A percentile compares a stretch with the other conserved stretches of the same genome.
Conservation (phyloP, 2,888 invertebrate species). For the Drosophila melanosoma region DNA sequence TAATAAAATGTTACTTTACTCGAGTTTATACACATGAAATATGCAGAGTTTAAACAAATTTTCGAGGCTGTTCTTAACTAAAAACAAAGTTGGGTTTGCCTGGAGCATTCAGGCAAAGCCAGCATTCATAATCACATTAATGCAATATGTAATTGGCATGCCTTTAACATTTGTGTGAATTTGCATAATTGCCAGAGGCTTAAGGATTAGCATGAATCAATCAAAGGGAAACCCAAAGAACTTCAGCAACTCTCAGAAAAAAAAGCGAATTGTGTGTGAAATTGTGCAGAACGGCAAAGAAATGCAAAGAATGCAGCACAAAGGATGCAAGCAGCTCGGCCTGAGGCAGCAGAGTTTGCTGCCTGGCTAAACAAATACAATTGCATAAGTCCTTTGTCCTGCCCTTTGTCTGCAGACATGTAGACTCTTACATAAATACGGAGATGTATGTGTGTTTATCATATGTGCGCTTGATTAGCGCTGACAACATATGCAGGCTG, state of each 20-base stretch:
- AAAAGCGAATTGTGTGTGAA: slow-evolving; percentile 53
- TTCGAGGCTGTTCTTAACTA: not conserved
- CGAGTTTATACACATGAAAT: slow-evolving; percentile 22
- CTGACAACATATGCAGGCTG: slow-evolving; percentile 79
- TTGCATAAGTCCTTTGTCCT: slow-evolving; percentile 66
- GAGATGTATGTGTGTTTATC: slow-evolving; percentile 70
- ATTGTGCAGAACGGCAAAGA: slow-evolving; percentile 61
- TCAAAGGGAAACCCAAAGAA: slow-evolving; percentile 32
- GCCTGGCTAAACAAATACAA: slow-evolving; percentile 72
- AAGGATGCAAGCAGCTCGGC: slow-evolving; percentile 17
- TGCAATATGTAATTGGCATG: slow-evolving; percentile 52
- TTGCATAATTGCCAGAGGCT: slow-evolving; percentile 65
- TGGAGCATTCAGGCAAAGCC: slow-evolving; percentile 2
- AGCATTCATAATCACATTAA: slow-evolving; percentile 42
- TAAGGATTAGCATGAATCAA: slow-evolving; percentile 72
- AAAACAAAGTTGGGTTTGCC: slow-evolving; percentile 9
- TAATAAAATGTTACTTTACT: slow-evolving; percentile 75
- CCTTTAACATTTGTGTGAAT: slow-evolving; percentile 39
- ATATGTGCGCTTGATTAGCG: slow-evolving; percentile 82
- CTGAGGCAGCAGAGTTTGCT: slow-evolving; percentile 28
- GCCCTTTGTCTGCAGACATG: slow-evolving; percentile 21
- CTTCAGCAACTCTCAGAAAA: not conserved
- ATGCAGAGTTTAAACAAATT: slow-evolving; percentile 12
- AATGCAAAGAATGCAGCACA: slow-evolving; percentile 28
- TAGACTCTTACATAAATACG: slow-evolving; percentile 6